phyloP scores from a whole-genome alignment of 2,797 vertebrate species.

The Trachops cirrhosus region DNA sequence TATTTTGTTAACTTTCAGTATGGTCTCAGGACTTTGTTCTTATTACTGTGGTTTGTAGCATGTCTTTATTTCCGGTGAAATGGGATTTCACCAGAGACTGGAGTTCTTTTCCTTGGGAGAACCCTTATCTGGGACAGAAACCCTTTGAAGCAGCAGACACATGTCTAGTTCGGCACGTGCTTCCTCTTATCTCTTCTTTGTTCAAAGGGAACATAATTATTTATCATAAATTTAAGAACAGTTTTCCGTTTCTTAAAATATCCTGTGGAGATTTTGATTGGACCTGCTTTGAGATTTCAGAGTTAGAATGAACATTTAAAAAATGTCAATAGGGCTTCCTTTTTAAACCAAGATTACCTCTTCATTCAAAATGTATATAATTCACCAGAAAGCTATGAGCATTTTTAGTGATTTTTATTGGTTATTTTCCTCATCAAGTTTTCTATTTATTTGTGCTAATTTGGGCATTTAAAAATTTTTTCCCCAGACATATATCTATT shows the following conservation, averaged over 20 bases:
- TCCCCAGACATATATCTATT: background rate
- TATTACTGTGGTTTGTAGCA: background rate
- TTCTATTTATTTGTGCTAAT: background rate
- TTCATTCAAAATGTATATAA: background rate
- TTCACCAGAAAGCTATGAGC: background rate
- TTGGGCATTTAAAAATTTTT: background rate
- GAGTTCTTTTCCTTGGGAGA: background rate
- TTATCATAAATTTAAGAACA: background rate
- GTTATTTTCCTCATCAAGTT: background rate
- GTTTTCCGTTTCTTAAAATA: background rate
- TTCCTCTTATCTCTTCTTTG: background rate
- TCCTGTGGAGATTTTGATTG: background rate
- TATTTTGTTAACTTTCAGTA: background rate
- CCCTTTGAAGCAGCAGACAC: background rate
- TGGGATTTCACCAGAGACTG: background rate
- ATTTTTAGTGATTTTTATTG: background rate
- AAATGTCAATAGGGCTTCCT: background rate
- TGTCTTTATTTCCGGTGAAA: background rate
- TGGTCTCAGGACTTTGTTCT: background rate
- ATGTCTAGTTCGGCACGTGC: background rate
- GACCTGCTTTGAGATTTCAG: background rate
- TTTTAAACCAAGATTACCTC: background rate
- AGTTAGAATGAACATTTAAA: background rate
- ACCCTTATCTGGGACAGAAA: background rate
- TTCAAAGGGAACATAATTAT: background rate